Conservation (phyloP, 2,113 vertebrate genomes). For the Campylomormyrus tamandua region DNA sequence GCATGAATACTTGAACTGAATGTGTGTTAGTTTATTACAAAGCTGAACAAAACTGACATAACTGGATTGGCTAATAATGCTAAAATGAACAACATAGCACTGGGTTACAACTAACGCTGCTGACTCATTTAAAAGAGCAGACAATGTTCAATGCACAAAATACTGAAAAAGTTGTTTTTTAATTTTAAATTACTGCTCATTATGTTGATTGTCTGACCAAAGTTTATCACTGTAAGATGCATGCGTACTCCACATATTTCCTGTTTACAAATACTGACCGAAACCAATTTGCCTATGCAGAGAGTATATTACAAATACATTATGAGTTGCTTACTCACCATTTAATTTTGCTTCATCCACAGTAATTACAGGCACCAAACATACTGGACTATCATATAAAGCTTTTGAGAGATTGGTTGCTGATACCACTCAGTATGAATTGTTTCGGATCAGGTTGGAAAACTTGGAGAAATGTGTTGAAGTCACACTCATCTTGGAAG, state of each 20-base stretch:
- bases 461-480: constrained; percentile 17
- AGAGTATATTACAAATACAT: background rate
- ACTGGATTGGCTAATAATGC: constrained; percentile 46
- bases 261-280: constrained; percentile 2
- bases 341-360: background rate
- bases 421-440: background rate
- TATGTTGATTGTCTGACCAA: constrained; percentile 32
- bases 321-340: background rate
- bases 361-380: background rate
- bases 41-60: constrained; percentile 13
- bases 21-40: constrained; percentile 55
- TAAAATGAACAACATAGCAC: constrained; percentile 58
- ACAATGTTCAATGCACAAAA: background rate
- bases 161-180: background rate
- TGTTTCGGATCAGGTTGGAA: background rate
- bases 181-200: background rate
- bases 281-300: background rate
- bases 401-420: background rate
- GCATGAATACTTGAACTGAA: constrained; percentile 42
- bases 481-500: constrained; percentile 31
- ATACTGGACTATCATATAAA: background rate
- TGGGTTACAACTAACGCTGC: constrained; percentile 54
- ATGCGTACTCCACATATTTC: background rate
- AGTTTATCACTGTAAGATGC: constrained; percentile 10
- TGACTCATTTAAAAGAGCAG: constrained; percentile 39